A percentile compares a stretch with the other conserved stretches of the same genome.
phyloP scores from a whole-genome alignment of 2,113 vertebrate genomes.

The Anthoscopus minutus region DNA sequence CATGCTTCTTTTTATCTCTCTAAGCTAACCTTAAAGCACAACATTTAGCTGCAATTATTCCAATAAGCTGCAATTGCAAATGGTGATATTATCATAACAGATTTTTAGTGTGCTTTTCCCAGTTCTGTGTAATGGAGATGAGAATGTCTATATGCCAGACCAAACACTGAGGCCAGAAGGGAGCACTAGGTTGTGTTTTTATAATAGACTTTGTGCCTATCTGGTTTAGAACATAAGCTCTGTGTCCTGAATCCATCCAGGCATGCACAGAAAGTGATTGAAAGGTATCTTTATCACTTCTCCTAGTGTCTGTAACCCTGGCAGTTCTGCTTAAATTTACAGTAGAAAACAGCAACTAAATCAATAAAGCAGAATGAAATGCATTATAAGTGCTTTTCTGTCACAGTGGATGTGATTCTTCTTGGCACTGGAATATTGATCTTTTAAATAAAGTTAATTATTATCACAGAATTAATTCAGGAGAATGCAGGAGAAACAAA shows the following conservation, averaged over 20 bases:
- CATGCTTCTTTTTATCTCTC: neutral
- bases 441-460: neutral
- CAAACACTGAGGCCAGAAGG: neutral
- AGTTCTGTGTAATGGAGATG: neutral
- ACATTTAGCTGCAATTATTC: neutral
- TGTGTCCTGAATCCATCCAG: neutral
- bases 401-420: neutral
- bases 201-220: neutral
- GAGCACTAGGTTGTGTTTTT: neutral
- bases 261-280: neutral
- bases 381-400: neutral
- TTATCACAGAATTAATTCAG: neutral
- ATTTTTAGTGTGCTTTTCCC: neutral
- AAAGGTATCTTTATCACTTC: constrained; percentile 7
- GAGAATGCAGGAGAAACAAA: neutral
- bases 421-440: neutral
- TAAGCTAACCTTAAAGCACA: neutral
- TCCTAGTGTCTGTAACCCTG: neutral
- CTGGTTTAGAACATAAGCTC: neutral
- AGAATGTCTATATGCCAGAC: neutral
- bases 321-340: constrained; percentile 7
- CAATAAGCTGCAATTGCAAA: neutral
- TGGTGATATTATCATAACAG: neutral
- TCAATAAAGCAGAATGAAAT: neutral
- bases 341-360: neutral